Evolutionary conservation across 2,797 vertebrate genomes (phyloP).

Genomic region (Aythya fuligula): DNA sequence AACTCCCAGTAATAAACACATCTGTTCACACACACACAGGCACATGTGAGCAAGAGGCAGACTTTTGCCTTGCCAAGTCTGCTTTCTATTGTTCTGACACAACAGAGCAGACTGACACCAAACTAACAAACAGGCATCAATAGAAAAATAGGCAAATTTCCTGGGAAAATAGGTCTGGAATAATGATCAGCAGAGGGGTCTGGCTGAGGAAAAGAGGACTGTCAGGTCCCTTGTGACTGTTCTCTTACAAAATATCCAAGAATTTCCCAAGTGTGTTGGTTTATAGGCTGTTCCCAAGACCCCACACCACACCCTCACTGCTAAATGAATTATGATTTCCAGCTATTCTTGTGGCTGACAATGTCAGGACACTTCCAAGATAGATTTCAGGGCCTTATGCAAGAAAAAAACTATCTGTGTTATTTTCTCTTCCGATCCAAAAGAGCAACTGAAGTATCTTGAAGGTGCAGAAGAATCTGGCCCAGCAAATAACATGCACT

Average conservation of each 20-base stretch:
- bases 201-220: not conserved
- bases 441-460: not conserved
- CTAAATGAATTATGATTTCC: not conserved
- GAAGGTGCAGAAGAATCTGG: not conserved
- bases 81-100: not conserved
- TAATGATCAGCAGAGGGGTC: not conserved
- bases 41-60: accelerated
- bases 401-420: not conserved
- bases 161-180: not conserved
- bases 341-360: not conserved
- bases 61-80: not conserved
- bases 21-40: accelerated
- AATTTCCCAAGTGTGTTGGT: not conserved
- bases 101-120: not conserved
- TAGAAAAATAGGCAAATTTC: not conserved
- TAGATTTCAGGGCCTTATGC: not conserved
- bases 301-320: not conserved
- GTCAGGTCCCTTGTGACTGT: not conserved
- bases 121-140: not conserved
- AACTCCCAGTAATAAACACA: not conserved
- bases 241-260: not conserved
- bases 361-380: not conserved
- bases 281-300: not conserved
- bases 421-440: not conserved
- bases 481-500: not conserved